phyloP scores from a whole-genome alignment of 1,140 invertebrate genomes.

The Eubasilissa regina region DNA sequence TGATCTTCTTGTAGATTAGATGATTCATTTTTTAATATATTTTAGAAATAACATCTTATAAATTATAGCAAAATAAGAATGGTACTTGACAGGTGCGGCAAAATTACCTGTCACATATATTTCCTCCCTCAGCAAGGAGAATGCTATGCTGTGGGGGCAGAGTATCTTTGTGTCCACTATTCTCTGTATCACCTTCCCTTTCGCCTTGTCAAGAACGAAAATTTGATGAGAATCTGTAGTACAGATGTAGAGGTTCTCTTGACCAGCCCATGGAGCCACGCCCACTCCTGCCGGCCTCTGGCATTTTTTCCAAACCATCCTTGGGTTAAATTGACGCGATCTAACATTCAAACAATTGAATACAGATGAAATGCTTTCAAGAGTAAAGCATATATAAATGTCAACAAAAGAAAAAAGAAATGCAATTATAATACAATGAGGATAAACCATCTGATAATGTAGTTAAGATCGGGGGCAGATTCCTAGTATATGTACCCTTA shows the following conservation, averaged over 20 bases:
- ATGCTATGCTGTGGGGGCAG: constrained; percentile 79
- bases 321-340: constrained; percentile 70
- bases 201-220: constrained; percentile 72
- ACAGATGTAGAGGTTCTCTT: constrained; percentile 72
- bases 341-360: constrained; percentile 57
- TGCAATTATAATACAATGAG: no score
- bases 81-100: no score
- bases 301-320: constrained; percentile 71
- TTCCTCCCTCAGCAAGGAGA: constrained; percentile 74
- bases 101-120: constrained; percentile 76
- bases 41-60: no score
- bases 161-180: constrained; percentile 74
- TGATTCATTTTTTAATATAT: no score
- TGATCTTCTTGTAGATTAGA: no score
- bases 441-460: no score
- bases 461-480: no score
- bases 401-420: no score
- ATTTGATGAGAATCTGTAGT: constrained; percentile 74
- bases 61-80: no score
- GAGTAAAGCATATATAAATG: no score
- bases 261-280: constrained; percentile 74
- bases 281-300: constrained; percentile 75
- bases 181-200: constrained; percentile 70
- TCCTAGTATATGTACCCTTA: no score
- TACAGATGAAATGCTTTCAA: no score